Conservation (phyloP, 2,888 invertebrate species). For the Latrodectus elegans region DNA sequence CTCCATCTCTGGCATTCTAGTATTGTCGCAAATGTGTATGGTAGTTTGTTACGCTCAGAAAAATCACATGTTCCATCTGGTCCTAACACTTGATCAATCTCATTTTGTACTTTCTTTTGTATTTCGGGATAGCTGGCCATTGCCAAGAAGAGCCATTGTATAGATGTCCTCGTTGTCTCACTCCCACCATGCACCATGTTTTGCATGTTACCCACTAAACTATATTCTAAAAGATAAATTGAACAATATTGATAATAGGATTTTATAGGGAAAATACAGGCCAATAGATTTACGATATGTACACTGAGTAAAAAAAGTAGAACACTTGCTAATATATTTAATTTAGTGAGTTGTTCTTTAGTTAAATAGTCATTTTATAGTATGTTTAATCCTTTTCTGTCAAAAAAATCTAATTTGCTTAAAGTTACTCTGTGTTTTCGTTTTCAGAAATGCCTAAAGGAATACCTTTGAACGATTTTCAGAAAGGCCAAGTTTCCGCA, state of each 20-base stretch:
- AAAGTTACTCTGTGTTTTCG: no score
- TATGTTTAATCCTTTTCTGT: no score
- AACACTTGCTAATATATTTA: no score
- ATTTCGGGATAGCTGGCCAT: constrained; percentile 34
- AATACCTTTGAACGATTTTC: no score
- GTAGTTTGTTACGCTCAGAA: constrained; percentile 8
- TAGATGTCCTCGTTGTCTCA: constrained; percentile 6
- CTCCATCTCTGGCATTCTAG: constrained; percentile 38
- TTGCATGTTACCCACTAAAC: constrained; percentile 16
- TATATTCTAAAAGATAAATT: neutral
- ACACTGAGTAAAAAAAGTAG: no score
- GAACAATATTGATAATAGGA: neutral
- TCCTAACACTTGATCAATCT: constrained; percentile 32
- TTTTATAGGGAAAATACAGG: neutral
- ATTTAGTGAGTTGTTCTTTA: no score
- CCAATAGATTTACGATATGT: neutral
- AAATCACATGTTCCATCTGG: constrained; percentile 11
- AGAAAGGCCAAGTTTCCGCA: no score
- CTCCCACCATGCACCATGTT: constrained; percentile 27
- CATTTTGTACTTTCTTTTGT: constrained; percentile 39
- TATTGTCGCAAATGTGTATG: constrained; percentile 20
- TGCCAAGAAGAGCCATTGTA: constrained; percentile 30
- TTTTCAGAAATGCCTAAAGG: no score
- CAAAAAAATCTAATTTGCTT: no score
- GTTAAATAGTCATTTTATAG: no score